Evolutionary conservation across 2,888 invertebrate species (phyloP), one percentile per base, ranked within the genome.

Genomic region (Teleiodes luculella): DNA sequence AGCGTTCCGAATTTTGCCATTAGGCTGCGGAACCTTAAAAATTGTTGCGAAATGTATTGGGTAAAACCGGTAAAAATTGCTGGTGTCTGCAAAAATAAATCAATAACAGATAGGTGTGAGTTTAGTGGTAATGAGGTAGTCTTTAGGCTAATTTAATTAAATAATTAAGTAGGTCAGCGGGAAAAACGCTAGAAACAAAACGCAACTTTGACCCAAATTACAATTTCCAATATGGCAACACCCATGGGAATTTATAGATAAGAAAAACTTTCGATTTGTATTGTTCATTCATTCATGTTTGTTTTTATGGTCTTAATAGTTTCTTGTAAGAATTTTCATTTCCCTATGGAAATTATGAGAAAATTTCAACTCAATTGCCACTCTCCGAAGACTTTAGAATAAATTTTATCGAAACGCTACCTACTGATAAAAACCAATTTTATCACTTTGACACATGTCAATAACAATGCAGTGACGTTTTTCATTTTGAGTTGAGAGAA

Each of bases 381-480:
- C 6, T 43, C 13, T 43, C 24, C 28, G 24, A n/a, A n/a, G 6
- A 11, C 8, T n/a, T 13, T 13, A 20, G 24, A 28, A 43, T 43
- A 28, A 5, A 43, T 13, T 43, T 43, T 24, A 28, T 1, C 28
- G 2, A 20, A 0, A 43, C 24, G 50, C 6, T 59, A 61, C 60
- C 6, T 59, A 61, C 60, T 63, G 64, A 68, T 72, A 73, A 68
- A 24, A 71, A 70, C 68, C 16, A n/a, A 30, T 43, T 50, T 78
- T 78, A 78, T 76, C 78, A 76, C 75, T 76, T 76, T 77, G 76
- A 66, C 67, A 71, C 61, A 77, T 81, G 81, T 83, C 82, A 80
- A 74, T 73, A 74, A 74, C 70, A 78, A 69, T 74, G 67, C 72
- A 77, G 54, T 88, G 88, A 87, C 87, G 86, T 88, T 84, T 86